These are phyloP conservation scores for Verasper variegatus DNA, from an alignment of 2,113 vertebrate genomes.

Conservation along the genomic window DNA sequence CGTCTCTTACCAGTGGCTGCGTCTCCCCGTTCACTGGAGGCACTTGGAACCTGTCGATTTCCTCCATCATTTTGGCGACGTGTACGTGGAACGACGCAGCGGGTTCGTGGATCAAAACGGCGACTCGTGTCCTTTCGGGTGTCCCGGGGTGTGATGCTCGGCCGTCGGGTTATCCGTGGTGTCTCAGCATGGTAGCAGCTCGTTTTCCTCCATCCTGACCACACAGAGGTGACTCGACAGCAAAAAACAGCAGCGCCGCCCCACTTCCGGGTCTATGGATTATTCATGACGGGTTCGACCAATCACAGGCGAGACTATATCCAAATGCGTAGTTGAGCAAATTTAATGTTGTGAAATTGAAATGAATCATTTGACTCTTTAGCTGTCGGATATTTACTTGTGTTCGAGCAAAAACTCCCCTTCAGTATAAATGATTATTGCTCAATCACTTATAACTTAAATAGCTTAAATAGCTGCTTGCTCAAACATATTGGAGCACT, in stretches of 20 bases:
- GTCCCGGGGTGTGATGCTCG: conserved; percentile 27
- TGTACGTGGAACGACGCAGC: conserved; percentile 18
- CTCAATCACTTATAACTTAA: not conserved
- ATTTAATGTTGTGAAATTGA: not conserved
- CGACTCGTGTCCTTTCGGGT: conserved; percentile 9
- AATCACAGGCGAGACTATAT: conserved; percentile 54
- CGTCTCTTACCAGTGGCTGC: conserved; percentile 90
- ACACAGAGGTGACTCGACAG: conserved; percentile 84
- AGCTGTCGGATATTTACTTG: not conserved
- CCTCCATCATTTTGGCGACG: conserved; percentile 92
- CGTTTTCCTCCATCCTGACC: conserved; percentile 72
- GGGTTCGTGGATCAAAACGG: not conserved
- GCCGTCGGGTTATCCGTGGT: conserved; percentile 27
- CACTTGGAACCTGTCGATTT: conserved; percentile 95
- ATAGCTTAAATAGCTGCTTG: not conserved
- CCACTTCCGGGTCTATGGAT: conserved; percentile 76
- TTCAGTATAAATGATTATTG: not conserved
- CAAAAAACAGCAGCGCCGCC: conserved; percentile 76
- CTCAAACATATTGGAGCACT: not conserved
- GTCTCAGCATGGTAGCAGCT: conserved; percentile 72
- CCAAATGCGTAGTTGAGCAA: conserved; percentile 24
- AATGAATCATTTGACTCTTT: not conserved
- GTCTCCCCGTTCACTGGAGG: conserved; percentile 93
- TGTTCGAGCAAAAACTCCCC: not conserved
- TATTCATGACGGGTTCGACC: conserved; percentile 51